These are phyloP conservation scores for Aphelocoma coerulescens DNA, from an alignment of 2,113 vertebrate species.

Conservation along the genomic window DNA sequence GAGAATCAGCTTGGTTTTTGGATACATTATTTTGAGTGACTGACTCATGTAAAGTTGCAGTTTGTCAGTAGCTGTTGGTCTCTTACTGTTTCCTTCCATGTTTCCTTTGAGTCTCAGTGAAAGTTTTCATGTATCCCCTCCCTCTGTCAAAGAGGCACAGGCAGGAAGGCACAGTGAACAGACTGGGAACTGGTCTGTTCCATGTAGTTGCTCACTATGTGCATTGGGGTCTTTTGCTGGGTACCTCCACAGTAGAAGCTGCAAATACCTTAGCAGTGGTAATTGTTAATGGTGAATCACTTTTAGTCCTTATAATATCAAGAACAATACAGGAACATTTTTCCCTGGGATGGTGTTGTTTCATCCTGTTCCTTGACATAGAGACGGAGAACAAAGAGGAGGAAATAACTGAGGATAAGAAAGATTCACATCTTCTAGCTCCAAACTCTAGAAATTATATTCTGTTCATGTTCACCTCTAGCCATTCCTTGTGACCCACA, in stretches of 20 bases:
- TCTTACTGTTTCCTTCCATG: not conserved
- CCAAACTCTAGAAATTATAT: not conserved
- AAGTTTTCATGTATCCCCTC: not conserved
- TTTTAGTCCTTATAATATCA: not conserved
- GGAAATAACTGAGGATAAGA: not conserved
- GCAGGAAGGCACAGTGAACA: not conserved
- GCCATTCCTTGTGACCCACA: not conserved
- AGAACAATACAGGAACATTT: not conserved
- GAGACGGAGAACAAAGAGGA: not conserved
- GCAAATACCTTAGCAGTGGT: not conserved
- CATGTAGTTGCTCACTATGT: accelerated
- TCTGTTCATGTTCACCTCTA: not conserved
- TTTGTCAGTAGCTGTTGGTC: not conserved
- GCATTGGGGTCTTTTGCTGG: not conserved
- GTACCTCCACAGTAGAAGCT: not conserved
- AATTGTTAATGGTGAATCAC: not conserved
- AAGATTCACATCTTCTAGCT: not conserved
- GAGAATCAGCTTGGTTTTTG: not conserved
- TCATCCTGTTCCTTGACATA: not conserved
- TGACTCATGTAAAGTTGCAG: not conserved
- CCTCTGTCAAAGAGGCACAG: not conserved
- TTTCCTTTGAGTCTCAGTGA: not conserved
- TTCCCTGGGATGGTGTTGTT: not conserved
- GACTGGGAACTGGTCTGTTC: not conserved
- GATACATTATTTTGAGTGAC: not conserved